Conservation (phyloP, 2,888 invertebrate genomes). For the Nemurella pictetii region DNA sequence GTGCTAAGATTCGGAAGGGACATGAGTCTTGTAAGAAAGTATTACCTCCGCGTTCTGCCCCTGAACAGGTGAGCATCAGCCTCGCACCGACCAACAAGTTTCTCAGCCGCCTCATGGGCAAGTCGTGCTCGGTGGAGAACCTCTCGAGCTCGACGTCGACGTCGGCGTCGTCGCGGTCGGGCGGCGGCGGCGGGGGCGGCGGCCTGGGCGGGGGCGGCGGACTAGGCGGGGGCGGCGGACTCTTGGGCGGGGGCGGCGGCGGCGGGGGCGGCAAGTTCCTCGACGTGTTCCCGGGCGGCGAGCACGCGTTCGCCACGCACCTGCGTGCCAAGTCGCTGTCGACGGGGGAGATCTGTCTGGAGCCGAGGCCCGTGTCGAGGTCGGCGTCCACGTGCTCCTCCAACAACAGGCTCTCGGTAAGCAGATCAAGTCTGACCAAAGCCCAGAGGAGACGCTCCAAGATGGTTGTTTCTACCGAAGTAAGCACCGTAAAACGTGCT, state of each 20-base stretch:
- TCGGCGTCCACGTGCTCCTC: slow-evolving; percentile 25
- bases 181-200: neutral
- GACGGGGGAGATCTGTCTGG: slow-evolving; percentile 55
- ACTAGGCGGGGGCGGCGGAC: neutral
- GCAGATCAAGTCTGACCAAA: too few species aligned
- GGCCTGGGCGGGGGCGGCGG: neutral
- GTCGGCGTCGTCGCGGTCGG: neutral
- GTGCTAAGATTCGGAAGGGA: too few species aligned
- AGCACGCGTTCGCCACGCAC: slow-evolving; percentile 44
- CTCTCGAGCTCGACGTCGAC: slow-evolving; percentile 46
- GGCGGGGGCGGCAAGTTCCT: neutral
- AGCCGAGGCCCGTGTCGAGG: slow-evolving; percentile 37
- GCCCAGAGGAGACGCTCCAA: too few species aligned
- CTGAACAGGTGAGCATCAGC: slow-evolving; percentile 48
- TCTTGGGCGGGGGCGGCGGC: neutral
- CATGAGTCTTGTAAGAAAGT: too few species aligned
- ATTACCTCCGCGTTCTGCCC: too few species aligned
- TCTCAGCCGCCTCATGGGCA: slow-evolving; percentile 54
- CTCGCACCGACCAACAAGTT: slow-evolving; percentile 55
- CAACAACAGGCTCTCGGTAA: neutral
- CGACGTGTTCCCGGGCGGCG: slow-evolving; percentile 1
- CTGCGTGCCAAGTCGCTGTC: slow-evolving; percentile 54
- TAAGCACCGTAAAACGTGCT: too few species aligned
- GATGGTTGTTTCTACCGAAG: too few species aligned
- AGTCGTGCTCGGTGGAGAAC: slow-evolving; percentile 58